Base-by-base conservation (phyloP, 2,888 invertebrate species). In the Malacosoma neustria region DNA sequence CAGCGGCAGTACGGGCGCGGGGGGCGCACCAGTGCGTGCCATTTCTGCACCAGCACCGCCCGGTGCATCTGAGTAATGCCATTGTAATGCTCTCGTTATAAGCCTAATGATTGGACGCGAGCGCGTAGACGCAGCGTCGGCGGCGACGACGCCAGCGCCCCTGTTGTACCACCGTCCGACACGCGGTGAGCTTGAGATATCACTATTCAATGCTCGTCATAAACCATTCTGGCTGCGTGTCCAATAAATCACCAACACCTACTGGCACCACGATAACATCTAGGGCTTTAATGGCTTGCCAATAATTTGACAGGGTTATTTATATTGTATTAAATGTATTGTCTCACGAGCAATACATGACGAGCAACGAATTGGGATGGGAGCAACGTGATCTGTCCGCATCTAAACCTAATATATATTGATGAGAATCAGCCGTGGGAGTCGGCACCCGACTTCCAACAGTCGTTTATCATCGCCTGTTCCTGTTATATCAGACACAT, bases 51-150 rank as follows among this genome's bases (percentile, higher is more conserved):
- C 79, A 77, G 59, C 72, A 76, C 58, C 71, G 80, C 75, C 79
- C 82, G 73, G 80, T 82, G 84, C 84, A 84, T 82, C 81, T 84
- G 84, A 85, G 77, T 84, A 85, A 85, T 85, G 77, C 65, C 80
- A 81, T 81, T 82, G 80, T 81, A 84, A 84, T 82, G 80, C 72
- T 76, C 81, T 75, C 72, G 66, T 82, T 84, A 79, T 81, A 84
- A 69, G 63, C 69, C 68, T 66, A 59, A 69, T 62, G 71, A 59
- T 61, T 61, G 70, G 57, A 58, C 60, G 61, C 66, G 54, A 41
- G 57, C 57, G 51, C 57, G 70, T 64, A 82, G 82, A 82, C 82
- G 68, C 66, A 57, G 59, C 61, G 82, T 67, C 79, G 80, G 56
- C 76, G 63, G 42, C 62, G 59, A 42, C 59, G 59, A 51, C 55